phyloP scores from a whole-genome alignment of 2,113 vertebrate species.

The Marmota flaviventris region DNA sequence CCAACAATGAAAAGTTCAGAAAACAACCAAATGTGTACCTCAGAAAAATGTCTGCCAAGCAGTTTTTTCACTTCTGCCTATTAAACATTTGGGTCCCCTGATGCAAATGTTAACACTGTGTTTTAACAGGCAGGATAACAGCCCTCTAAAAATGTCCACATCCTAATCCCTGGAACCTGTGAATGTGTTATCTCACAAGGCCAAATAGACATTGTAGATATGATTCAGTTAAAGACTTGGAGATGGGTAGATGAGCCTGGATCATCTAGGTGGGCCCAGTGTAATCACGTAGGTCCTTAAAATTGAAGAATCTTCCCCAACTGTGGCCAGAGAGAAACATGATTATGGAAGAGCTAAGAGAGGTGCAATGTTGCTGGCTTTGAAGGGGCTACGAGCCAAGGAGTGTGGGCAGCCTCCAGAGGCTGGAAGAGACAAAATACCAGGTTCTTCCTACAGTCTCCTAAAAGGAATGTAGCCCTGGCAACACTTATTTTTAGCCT shows the following conservation, averaged over 20 bases:
- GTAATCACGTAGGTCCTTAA: not conserved
- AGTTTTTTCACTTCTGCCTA: slow-evolving; percentile 90
- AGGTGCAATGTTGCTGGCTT: not conserved
- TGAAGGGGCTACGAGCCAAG: not conserved
- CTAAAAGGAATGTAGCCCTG: not conserved
- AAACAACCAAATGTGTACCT: slow-evolving; percentile 87
- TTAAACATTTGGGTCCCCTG: slow-evolving; percentile 90
- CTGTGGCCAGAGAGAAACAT: not conserved
- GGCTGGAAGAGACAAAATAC: not conserved
- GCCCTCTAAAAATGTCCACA: not conserved
- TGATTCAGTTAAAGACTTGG: not conserved
- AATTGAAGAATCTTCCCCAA: not conserved
- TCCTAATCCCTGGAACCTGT: not conserved
- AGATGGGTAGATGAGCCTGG: not conserved
- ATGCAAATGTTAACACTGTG: slow-evolving; percentile 91
- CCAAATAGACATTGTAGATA: not conserved
- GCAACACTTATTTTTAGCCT: not conserved
- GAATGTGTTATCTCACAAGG: not conserved
- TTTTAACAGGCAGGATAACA: slow-evolving; percentile 30
- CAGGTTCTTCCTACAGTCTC: not conserved
- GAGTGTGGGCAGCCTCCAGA: not conserved
- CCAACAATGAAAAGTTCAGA: slow-evolving; percentile 87
- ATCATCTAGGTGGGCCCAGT: not conserved
- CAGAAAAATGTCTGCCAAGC: slow-evolving; percentile 87
- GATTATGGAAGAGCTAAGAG: too few relatives aligned